Percentiles rank a stretch among this genome's conserved stretches.
These are phyloP conservation scores for Champsocephalus gunnari DNA, from an alignment of 2,797 vertebrate genomes.

Conservation along the genomic window DNA sequence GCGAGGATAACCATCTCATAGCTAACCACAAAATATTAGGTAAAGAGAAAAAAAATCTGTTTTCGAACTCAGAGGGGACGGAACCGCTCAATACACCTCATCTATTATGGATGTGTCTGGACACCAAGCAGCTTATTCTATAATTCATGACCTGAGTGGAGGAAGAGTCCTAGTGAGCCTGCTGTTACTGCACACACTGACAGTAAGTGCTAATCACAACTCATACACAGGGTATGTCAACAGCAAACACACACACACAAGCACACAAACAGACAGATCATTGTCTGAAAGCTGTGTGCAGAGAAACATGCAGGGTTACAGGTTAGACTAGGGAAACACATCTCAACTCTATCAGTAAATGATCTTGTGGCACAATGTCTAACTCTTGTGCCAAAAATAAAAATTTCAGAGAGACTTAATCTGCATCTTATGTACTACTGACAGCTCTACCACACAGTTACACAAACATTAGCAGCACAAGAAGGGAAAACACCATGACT, in stretches of 20 bases:
- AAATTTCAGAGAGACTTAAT: constrained; percentile 7
- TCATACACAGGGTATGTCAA: constrained; percentile 50
- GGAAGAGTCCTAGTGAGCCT: constrained; percentile 42
- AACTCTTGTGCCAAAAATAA: constrained; percentile 26
- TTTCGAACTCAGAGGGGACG: constrained; percentile 61
- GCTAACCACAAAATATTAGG: constrained; percentile 11
- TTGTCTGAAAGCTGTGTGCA: constrained; percentile 67
- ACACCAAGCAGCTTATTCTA: constrained; percentile 67
- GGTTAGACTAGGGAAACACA: constrained; percentile 63
- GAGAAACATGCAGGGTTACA: constrained; percentile 78
- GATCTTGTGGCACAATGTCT: constrained; percentile 15
- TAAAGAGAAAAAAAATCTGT: constrained; percentile 1
- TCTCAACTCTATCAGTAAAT: constrained; percentile 24
- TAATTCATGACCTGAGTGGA: constrained; percentile 73
- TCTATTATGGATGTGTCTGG: constrained; percentile 75
- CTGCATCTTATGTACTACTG: neutral
- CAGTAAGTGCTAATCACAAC: constrained; percentile 63
- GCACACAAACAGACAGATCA: constrained; percentile 53
- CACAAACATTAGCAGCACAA: constrained; percentile 21
- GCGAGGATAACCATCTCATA: too few species aligned
- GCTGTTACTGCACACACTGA: constrained; percentile 43
- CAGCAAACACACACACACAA: constrained; percentile 47
- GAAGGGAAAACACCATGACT: constrained; percentile 17
- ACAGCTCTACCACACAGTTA: constrained; percentile 6
- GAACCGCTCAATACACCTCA: constrained; percentile 64